Percentiles rank a stretch among this genome's conserved stretches.
These are phyloP conservation scores for Caprella mutica DNA, from an alignment of 2,888 invertebrate species.

Conservation along the genomic window DNA sequence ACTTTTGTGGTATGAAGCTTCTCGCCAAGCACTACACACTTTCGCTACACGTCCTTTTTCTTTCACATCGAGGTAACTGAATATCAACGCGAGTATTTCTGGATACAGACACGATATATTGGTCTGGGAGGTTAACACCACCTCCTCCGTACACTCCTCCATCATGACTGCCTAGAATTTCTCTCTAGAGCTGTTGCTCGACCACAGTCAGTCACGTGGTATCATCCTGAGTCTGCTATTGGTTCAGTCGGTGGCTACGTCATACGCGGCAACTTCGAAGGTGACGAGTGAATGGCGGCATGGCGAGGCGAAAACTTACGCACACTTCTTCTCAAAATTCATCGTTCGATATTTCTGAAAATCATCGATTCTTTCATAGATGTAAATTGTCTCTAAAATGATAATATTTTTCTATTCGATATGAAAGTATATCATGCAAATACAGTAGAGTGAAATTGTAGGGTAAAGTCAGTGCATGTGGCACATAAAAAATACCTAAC, in stretches of 20 bases:
- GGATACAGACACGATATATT: slow-evolving; percentile 45
- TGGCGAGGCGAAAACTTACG: not conserved
- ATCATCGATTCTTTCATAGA: no score
- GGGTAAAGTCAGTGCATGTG: no score
- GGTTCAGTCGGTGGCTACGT: slow-evolving; percentile 17
- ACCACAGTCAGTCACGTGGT: slow-evolving; percentile 29
- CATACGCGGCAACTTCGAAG: slow-evolving; percentile 31
- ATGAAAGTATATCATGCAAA: no score
- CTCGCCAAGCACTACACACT: slow-evolving; percentile 62
- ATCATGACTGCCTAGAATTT: slow-evolving; percentile 33
- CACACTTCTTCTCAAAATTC: not conserved
- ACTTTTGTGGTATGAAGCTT: slow-evolving; percentile 80
- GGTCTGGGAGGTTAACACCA: slow-evolving; percentile 21
- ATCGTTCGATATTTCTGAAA: not conserved
- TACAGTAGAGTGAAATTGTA: no score
- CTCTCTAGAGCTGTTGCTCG: slow-evolving; percentile 33
- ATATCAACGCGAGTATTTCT: slow-evolving; percentile 82
- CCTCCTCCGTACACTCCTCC: slow-evolving; percentile 32
- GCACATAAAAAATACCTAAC: no score
- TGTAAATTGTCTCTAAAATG: no score
- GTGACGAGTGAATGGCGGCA: slow-evolving; percentile 12
- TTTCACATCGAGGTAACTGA: slow-evolving; percentile 72
- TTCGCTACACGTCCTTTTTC: slow-evolving; percentile 84
- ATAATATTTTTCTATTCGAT: no score
- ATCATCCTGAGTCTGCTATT: slow-evolving; percentile 10